phyloP scores from a whole-genome alignment of 2,888 invertebrate species.

The Andrena flavipes region DNA sequence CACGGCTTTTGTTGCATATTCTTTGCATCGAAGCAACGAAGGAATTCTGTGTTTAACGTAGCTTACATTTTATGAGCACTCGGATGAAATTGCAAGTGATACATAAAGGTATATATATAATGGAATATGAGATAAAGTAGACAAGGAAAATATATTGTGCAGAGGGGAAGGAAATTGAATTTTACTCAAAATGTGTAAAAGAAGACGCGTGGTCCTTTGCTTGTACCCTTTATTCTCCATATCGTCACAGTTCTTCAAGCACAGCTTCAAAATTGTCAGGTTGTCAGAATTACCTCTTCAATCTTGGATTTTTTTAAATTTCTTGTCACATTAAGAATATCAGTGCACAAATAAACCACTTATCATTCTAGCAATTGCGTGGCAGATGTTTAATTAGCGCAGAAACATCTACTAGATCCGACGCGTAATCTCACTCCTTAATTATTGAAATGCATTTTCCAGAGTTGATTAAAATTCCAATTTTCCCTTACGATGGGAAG shows the following conservation, averaged over 20 bases:
- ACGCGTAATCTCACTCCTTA: neutral
- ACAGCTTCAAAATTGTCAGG: too few relatives aligned
- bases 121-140: neutral
- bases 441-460: neutral
- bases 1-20: too few relatives aligned
- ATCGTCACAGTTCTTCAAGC: too few relatives aligned
- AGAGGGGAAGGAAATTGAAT: neutral
- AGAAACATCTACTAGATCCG: neutral
- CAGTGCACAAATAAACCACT: too few relatives aligned
- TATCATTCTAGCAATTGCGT: neutral
- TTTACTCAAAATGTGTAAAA: neutral
- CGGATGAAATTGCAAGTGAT: neutral
- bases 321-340: too few relatives aligned
- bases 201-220: neutral
- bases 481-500: neutral
- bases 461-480: constrained; percentile 4
- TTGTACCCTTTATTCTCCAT: too few relatives aligned
- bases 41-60: neutral
- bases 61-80: neutral
- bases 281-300: too few relatives aligned
- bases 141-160: neutral
- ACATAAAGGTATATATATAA: neutral
- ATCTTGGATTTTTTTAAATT: too few relatives aligned
- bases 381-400: neutral
- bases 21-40: neutral